Conservation (phyloP, 2,113 vertebrate genomes). For the Grus americana region DNA sequence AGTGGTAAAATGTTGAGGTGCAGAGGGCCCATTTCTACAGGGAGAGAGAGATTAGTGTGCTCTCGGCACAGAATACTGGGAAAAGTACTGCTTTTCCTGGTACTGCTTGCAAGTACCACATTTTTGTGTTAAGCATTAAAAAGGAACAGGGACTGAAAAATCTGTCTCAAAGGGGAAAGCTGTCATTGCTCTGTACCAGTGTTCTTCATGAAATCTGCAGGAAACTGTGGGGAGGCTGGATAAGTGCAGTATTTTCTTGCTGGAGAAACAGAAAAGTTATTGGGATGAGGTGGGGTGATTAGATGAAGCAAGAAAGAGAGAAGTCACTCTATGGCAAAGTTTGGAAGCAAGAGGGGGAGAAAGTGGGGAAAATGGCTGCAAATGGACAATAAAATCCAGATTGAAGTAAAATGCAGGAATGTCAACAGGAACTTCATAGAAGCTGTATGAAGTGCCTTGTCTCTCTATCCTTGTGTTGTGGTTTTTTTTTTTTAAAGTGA, state of each 20-base stretch:
- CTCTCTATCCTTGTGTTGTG: background rate
- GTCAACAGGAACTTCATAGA: background rate
- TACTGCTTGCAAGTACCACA: background rate
- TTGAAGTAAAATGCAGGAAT: background rate
- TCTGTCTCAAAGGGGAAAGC: background rate
- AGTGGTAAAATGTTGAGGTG: background rate
- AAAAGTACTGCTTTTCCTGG: background rate
- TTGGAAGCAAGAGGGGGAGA: background rate
- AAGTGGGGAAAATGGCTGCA: background rate
- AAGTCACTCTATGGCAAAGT: background rate
- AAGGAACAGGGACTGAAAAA: background rate
- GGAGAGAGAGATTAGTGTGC: background rate
- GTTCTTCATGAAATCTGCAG: background rate
- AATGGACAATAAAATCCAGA: background rate
- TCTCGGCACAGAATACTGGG: background rate
- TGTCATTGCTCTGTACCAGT: background rate
- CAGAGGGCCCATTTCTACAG: background rate
- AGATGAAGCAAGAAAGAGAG: background rate
- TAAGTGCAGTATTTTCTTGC: background rate
- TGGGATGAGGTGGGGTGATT: background rate
- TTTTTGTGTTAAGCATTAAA: background rate
- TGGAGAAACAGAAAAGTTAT: background rate
- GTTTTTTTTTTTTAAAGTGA: background rate
- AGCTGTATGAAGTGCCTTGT: background rate
- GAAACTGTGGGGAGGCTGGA: background rate